These are phyloP conservation scores for Sebastes nivosus DNA, from an alignment of 2,797 vertebrate species.

Conservation along the genomic window DNA sequence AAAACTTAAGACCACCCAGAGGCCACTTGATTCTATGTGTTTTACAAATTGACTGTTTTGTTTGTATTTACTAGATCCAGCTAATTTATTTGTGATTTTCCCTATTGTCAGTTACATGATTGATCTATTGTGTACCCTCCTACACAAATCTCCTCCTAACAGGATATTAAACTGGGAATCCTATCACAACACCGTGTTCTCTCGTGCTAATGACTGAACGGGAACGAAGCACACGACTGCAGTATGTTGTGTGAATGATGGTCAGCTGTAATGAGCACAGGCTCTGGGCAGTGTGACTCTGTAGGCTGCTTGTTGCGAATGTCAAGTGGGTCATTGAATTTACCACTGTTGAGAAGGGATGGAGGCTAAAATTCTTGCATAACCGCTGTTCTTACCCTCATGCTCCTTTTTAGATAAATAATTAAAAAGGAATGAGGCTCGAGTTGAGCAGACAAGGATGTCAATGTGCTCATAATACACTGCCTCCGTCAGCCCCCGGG, in stretches of 20 bases:
- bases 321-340: slow-evolving; percentile 37
- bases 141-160: not conserved
- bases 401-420: slow-evolving; percentile 32
- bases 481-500: slow-evolving; percentile 1
- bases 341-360: not conserved
- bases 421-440: slow-evolving; percentile 32
- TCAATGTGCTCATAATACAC: not conserved
- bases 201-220: not conserved
- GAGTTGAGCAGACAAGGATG: slow-evolving; percentile 12
- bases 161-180: not conserved
- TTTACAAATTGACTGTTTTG: not conserved
- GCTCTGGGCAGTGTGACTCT: slow-evolving; percentile 24
- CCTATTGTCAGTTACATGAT: not conserved
- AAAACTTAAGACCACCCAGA: not conserved
- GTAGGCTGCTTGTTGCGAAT: slow-evolving; percentile 24
- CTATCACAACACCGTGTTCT: not conserved
- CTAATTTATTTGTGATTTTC: not conserved
- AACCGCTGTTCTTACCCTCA: not conserved
- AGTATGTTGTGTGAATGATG: slow-evolving; percentile 17
- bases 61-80: not conserved
- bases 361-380: slow-evolving; percentile 17
- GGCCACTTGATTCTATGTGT: not conserved
- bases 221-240: not conserved
- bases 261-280: slow-evolving; percentile 42
- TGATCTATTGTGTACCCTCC: not conserved